Base-by-base conservation (phyloP, 2,113 vertebrate genomes). In the Siphamia tubifer region DNA sequence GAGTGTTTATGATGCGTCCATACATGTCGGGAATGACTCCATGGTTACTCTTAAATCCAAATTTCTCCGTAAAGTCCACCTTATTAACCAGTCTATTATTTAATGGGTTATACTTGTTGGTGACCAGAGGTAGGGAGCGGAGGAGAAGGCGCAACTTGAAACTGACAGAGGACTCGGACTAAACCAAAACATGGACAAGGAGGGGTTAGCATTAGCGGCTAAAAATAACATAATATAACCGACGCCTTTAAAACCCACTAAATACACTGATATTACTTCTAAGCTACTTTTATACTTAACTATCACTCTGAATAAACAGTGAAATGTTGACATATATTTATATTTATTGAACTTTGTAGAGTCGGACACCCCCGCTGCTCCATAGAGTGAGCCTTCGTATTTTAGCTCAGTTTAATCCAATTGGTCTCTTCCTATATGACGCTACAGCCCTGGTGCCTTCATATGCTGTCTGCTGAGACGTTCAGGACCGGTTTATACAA, bases 371-470 rank as follows among this genome's bases (percentile, higher is more conserved):
- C 64, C 68, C 42, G 4, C 15, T 4, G 5, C 25, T 39, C 5
- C 2, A 56, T 58, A 23, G 39, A 65, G 40, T 56, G 39, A 32
- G 38, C 43, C 74, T 20, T 57, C 52, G 2, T 77, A 65, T 80
- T 85, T 73, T 58, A 68, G 72, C 82, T 82, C 47, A 39, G 19
- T 89, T 90, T 89, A 91, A 92, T 91, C 87, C 85, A 56, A 92
- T 93, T 92, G 92, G 92, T 90, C 77, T 74, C 25, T 77, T 49
- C 54, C 43, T 61, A 32, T 21, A 71, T 93, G 88, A 93, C 90
- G 92, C 61, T 42, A 61, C 8, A 36, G 5, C 0, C 0, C 23
- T 77, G 82, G n/a, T 64, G 62, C 70, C 21, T 84, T 86, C 68
- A 72, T 39, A 0, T 56, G 67, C 15, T n/a, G 52, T 68, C 48